phyloP scores from a whole-genome alignment of 2,113 vertebrate species.

The Taurulus bubalis region DNA sequence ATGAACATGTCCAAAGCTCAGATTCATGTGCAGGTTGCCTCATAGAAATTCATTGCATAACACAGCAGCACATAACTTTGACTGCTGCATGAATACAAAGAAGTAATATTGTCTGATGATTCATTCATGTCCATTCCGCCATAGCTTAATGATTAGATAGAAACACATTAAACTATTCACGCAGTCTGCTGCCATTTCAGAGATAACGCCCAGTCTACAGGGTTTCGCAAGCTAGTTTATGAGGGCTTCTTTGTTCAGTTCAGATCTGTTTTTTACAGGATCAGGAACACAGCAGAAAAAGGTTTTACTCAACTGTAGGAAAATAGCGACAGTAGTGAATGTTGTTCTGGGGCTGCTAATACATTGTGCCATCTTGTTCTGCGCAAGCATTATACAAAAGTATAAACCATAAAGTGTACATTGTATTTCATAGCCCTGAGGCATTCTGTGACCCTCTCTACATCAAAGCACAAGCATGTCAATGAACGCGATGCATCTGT shows the following conservation, averaged over 20 bases:
- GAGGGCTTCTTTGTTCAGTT: neutral
- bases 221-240: neutral
- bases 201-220: neutral
- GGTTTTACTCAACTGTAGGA: neutral
- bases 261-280: neutral
- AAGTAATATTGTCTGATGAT: neutral
- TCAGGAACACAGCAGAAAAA: neutral
- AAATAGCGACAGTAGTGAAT: neutral
- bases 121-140: neutral
- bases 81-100: slow-evolving; percentile 20
- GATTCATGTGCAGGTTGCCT: slow-evolving; percentile 17
- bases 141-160: neutral
- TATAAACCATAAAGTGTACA: neutral
- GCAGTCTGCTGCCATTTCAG: neutral
- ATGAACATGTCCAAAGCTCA: slow-evolving; percentile 12
- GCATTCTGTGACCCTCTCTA: slow-evolving; percentile 5
- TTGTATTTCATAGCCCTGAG: neutral
- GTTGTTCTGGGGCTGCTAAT: neutral
- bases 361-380: neutral
- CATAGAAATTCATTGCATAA: neutral
- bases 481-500: slow-evolving; percentile 18
- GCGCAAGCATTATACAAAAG: neutral
- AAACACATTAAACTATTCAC: neutral
- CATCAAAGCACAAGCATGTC: slow-evolving; percentile 29
- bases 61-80: neutral